phyloP scores from a whole-genome alignment of 2,113 vertebrate species.

The Atherinomorus stipes region DNA sequence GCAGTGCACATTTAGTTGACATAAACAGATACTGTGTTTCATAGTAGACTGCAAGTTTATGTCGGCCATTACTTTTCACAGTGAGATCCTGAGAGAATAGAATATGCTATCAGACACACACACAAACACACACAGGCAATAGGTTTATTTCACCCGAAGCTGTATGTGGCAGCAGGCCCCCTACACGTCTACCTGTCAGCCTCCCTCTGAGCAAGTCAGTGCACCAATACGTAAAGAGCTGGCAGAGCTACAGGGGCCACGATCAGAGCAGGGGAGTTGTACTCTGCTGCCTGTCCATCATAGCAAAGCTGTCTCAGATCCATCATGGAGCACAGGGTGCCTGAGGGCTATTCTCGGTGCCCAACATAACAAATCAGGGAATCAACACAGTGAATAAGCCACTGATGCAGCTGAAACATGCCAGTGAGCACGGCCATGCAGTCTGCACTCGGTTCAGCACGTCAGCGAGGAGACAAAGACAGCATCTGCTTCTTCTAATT shows the following conservation, averaged over 20 bases:
- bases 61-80: conserved; percentile 34
- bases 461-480: neutral
- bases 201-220: conserved; percentile 17
- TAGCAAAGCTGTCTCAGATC: conserved; percentile 48
- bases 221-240: conserved; percentile 32
- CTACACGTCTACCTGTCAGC: conserved; percentile 50
- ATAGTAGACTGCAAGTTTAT: conserved; percentile 29
- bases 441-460: neutral
- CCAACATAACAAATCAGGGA: conserved; percentile 59
- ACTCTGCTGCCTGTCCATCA: conserved; percentile 64
- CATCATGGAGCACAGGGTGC: conserved; percentile 38
- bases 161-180: conserved; percentile 28
- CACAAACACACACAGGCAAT: conserved; percentile 7
- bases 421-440: conserved; percentile 3
- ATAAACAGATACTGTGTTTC: conserved; percentile 8
- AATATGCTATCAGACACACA: conserved; percentile 17
- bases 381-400: conserved; percentile 26
- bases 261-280: conserved; percentile 29
- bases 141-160: conserved; percentile 42
- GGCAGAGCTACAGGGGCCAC: conserved; percentile 16
- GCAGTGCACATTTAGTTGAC: neutral
- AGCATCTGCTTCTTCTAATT: neutral
- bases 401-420: conserved; percentile 18
- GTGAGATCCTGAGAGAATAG: conserved; percentile 27
- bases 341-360: conserved; percentile 29